Percentiles rank a stretch among this genome's conserved stretches.
Conservation (phyloP, 1,140 invertebrate species). For the Bathynomus jamesi region DNA sequence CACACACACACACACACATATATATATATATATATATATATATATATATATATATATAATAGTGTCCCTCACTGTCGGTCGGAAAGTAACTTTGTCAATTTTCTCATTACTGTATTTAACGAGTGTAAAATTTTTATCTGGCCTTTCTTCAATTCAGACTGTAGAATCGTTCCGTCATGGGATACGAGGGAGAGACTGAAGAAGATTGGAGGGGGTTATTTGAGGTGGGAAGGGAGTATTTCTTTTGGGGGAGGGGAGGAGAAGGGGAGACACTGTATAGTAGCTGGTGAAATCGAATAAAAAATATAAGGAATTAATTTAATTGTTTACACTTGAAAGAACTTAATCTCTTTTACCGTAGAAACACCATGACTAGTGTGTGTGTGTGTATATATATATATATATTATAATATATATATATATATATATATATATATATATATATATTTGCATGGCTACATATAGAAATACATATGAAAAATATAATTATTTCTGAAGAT, state of each 20-base stretch:
- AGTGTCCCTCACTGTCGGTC: neutral
- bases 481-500: too few relatives aligned
- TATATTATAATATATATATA: too few relatives aligned
- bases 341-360: too few relatives aligned
- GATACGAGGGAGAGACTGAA: neutral
- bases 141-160: neutral
- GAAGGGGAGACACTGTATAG: too few relatives aligned
- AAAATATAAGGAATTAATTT: neutral
- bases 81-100: neutral
- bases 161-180: neutral
- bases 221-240: neutral
- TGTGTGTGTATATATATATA: too few relatives aligned
- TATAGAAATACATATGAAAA: too few relatives aligned
- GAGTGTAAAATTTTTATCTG: neutral
- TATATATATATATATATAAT: constrained; percentile 3
- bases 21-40: constrained; percentile 1
- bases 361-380: too few relatives aligned
- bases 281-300: too few relatives aligned
- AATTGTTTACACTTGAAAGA: neutral
- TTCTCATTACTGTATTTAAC: neutral
- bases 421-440: too few relatives aligned
- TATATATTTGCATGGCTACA: too few relatives aligned
- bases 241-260: neutral
- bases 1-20: neutral
- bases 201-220: neutral